These are phyloP conservation scores for Botia kubotai DNA, from an alignment of 2,797 vertebrate species.

Conservation along the genomic window DNA sequence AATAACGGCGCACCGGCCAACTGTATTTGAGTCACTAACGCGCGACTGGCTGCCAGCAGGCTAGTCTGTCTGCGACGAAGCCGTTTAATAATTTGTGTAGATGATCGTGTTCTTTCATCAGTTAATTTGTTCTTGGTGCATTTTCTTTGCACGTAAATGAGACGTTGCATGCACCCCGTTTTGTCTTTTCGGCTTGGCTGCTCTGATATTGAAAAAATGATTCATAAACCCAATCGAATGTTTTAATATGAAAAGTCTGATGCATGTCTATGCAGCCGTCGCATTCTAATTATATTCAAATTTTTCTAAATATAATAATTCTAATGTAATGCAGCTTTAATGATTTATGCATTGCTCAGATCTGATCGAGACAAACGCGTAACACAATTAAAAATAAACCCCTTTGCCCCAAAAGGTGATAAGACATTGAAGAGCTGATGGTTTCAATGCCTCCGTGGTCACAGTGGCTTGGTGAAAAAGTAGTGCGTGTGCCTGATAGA, in stretches of 20 bases:
- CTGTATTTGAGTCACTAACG: constrained; percentile 50
- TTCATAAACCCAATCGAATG: constrained; percentile 61
- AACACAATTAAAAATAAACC: neutral
- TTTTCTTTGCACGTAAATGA: constrained; percentile 50
- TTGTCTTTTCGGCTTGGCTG: constrained; percentile 42
- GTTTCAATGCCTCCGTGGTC: constrained; percentile 28
- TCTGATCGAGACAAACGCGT: neutral
- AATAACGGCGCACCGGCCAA: constrained; percentile 35
- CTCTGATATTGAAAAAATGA: constrained; percentile 33
- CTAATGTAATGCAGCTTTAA: neutral
- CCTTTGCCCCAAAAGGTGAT: neutral
- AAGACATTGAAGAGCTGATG: neutral
- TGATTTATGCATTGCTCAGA: neutral
- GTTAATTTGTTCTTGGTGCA: constrained; percentile 14
- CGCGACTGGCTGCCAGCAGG: constrained; percentile 24
- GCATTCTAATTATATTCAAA: neutral
- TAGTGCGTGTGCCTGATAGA: constrained; percentile 52
- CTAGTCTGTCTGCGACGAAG: constrained; percentile 1
- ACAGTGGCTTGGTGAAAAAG: constrained; percentile 40
- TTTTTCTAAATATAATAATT: too few species aligned
- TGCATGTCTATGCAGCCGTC: constrained; percentile 6
- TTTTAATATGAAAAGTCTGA: constrained; percentile 9
- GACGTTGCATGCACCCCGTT: constrained; percentile 52
- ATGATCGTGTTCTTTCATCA: constrained; percentile 45
- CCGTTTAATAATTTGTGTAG: constrained; percentile 15